Percentiles rank a stretch among this genome's conserved stretches.
Evolutionary conservation across 2,113 vertebrate species (phyloP).

Genomic region (Microtus montanus): DNA sequence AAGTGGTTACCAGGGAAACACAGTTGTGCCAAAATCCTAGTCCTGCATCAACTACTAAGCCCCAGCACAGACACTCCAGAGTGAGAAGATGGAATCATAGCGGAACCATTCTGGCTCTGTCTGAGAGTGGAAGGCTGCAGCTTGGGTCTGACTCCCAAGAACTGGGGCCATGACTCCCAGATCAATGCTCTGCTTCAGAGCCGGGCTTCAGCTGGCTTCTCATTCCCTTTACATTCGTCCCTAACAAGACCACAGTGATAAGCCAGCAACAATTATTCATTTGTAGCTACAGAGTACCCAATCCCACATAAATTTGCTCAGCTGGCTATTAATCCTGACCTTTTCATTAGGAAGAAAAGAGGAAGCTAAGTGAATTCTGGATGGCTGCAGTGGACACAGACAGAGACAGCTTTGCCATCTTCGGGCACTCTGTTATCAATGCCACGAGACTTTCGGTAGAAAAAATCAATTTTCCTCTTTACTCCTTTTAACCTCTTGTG

Average conservation of each 20-base stretch:
- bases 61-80: background rate
- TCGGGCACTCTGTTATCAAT: constrained; percentile 63
- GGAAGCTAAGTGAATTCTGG: background rate
- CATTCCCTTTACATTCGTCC: background rate
- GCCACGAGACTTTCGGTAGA: constrained; percentile 68
- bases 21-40: too few species aligned
- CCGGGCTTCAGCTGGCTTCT: background rate
- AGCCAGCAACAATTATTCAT: background rate
- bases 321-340: constrained; percentile 67
- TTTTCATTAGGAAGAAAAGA: constrained; percentile 29
- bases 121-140: too few species aligned
- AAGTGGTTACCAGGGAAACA: background rate
- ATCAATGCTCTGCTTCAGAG: background rate
- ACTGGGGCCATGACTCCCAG: background rate
- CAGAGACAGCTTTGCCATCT: background rate
- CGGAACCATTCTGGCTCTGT: background rate
- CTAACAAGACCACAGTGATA: background rate
- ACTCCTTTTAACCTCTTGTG: constrained; percentile 76
- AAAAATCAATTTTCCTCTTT: constrained; percentile 67
- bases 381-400: constrained; percentile 33
- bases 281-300: constrained; percentile 23
- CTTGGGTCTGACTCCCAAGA: background rate
- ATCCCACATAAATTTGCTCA: constrained; percentile 60
- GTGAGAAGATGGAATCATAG: background rate
- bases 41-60: accelerated